Evolutionary conservation across 2,888 invertebrate genomes (phyloP), one percentile per base, ranked within the genome.

Genomic region (Corbicula japonica): DNA sequence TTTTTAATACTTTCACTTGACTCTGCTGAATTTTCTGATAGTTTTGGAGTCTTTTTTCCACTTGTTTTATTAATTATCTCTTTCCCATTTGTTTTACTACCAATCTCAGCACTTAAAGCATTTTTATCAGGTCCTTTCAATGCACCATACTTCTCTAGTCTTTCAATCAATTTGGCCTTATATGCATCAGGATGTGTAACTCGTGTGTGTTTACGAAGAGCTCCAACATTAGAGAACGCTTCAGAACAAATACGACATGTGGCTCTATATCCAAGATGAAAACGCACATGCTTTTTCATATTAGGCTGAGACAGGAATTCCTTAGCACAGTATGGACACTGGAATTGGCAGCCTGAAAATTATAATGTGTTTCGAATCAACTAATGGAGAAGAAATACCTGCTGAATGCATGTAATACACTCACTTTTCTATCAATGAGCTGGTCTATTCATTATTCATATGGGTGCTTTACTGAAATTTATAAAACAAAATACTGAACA

Each of bases 281-380:
- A 89, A 21, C 87, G 83, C 46, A 89, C 92, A 83, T 94, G 94
- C 50, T 92, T 89, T 72, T 91, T 92, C 86, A 93, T 89, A 69
- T 93, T 93, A 6, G 92, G 91, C 35, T 88, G 84, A 2, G 92
- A 92, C 21, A 91, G 91, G 74, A 94, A 94, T 15, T 85, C 86
- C 82, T 93, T 93, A 18, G 88, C 88, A 84, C 94, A 94, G 69
- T 80, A 83, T 23, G 72, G 72, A 58, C 83, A 83, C 62, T 74
- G 77, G 46, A 62, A 83, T 30, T 76, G 70, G 44, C 73, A 68
- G 10, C 76, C 80, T 80, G 80, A 54, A 70, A 76, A 32, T 38
- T 38, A 38, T 15, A 38, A 12, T 38, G 18, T n/a, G n/a, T n/a
- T n/a, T n/a, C n/a, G n/a, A n/a, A n/a, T n/a, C n/a, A n/a, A n/a